Evolutionary conservation across 2,113 vertebrate species (phyloP).

Genomic region (Elachura formosa): DNA sequence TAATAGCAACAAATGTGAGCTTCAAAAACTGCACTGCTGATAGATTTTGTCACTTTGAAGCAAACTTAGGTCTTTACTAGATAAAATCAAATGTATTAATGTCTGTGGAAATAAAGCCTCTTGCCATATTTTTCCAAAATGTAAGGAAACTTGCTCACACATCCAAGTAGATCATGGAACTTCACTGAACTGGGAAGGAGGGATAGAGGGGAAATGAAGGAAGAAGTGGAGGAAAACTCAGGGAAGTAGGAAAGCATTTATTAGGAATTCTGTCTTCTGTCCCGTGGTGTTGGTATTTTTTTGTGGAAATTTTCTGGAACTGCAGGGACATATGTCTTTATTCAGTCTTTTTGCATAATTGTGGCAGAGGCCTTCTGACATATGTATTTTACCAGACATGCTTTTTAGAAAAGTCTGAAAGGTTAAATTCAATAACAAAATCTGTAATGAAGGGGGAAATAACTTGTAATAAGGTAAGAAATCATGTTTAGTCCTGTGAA

Average conservation of each 20-base stretch:
- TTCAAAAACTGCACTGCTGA: neutral
- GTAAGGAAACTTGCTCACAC: neutral
- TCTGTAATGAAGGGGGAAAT: neutral
- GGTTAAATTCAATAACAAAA: neutral
- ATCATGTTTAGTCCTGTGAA: neutral
- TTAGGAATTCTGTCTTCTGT: neutral
- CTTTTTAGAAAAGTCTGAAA: neutral
- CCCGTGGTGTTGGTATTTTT: neutral
- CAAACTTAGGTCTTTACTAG: neutral
- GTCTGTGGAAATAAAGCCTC: slow-evolving; percentile 29
- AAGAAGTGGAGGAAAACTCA: neutral
- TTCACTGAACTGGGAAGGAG: neutral
- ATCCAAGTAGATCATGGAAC: neutral
- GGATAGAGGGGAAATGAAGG: neutral
- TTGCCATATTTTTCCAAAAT: neutral
- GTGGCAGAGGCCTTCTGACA: neutral
- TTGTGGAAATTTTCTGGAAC: neutral
- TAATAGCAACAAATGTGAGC: slow-evolving; percentile 15
- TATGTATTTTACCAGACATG: neutral
- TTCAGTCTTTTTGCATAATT: neutral
- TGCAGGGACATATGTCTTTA: neutral
- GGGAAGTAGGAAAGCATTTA: neutral
- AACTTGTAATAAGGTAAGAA: slow-evolving; percentile 6
- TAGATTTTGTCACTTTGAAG: neutral
- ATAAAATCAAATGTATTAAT: neutral